Base-by-base conservation (phyloP, 2,888 invertebrate genomes). In the Tribolium freemani region DNA sequence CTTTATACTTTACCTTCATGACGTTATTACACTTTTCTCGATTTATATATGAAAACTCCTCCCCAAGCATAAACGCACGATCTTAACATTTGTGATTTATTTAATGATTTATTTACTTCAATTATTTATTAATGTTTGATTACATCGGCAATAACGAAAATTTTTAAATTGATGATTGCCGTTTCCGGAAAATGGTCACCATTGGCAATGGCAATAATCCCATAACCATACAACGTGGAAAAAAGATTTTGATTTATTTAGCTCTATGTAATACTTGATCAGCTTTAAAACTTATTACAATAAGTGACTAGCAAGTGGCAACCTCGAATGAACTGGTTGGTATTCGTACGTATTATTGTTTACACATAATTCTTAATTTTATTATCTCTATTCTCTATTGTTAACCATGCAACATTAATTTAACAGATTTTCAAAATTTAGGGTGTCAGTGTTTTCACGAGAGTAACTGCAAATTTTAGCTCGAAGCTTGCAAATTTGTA, bases 11-110 rank as follows among this genome's bases (percentile, higher is more conserved):
- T 30, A 31, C 45, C 46, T 57, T 68, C 38, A 68, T 57, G 48
- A 57, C 38, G 50, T 53, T 46, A 57, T 16, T 16, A 57, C 51
- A 53, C 30, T 48, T 67, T 48, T 56, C 48, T 38, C 66, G 46
- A 67, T 67, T 68, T 68, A 57, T 57, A 57, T 54, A 67, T 56
- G 48, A 31, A 8, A 57, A 48, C 67, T 57, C 67, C 66, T 48
- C 67, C 57, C 56, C 50, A 20, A 48, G 48, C 31, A 38, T 56
- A 51, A 69, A 58, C 60, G 31, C 68, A 69, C 68, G 68, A 69
- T 60, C 57, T 69, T 10, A 58, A 68, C 54, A 48, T 68, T 46
- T 60, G 45, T 60, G 44, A 44, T 10, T 60, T 44, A 60, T 60
- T 60, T 60, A 20, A 51, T 51, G 20, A 60, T 57, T 57, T 57